A percentile compares a stretch with the other conserved stretches of the same genome.
Conservation (phyloP, 2,797 vertebrate species). For the Cynodonichthys magdalenae region DNA sequence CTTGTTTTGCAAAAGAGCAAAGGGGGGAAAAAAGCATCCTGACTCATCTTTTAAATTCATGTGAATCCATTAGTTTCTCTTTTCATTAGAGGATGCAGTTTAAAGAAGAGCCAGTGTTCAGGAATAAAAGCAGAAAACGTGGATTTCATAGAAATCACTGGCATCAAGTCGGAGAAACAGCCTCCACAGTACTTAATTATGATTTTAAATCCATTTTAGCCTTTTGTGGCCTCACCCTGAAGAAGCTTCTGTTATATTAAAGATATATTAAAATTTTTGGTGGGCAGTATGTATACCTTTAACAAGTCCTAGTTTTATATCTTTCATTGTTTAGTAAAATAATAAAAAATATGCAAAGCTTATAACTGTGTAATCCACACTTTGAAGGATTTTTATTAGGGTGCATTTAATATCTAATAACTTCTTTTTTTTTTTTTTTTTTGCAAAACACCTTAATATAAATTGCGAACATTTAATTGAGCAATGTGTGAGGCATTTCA, state of each 20-base stretch:
- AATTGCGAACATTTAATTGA: no score
- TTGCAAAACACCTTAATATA: no score
- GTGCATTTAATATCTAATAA: no score
- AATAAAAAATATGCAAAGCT: no score
- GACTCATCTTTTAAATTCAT: constrained; percentile 48
- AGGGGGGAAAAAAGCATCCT: constrained; percentile 24
- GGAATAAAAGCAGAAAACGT: constrained; percentile 18
- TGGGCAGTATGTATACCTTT: no score
- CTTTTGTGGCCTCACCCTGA: background rate
- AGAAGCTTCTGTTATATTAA: background rate
- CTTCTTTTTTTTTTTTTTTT: no score
- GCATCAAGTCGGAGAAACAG: constrained; percentile 14
- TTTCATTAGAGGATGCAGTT: constrained; percentile 30
- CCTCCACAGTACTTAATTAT: background rate
- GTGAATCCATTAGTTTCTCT: constrained; percentile 30
- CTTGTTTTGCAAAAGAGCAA: constrained; percentile 42
- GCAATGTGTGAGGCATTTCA: no score
- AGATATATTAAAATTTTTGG: no score
- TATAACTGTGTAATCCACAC: no score
- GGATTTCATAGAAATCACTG: constrained; percentile 4
- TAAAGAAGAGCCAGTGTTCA: constrained; percentile 19
- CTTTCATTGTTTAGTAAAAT: no score
- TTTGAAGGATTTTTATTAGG: no score
- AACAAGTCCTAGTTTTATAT: no score
- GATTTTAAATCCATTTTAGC: constrained; percentile 2